Evolutionary conservation across 2,888 invertebrate species (phyloP).

Genomic region (Perdita meconis): DNA sequence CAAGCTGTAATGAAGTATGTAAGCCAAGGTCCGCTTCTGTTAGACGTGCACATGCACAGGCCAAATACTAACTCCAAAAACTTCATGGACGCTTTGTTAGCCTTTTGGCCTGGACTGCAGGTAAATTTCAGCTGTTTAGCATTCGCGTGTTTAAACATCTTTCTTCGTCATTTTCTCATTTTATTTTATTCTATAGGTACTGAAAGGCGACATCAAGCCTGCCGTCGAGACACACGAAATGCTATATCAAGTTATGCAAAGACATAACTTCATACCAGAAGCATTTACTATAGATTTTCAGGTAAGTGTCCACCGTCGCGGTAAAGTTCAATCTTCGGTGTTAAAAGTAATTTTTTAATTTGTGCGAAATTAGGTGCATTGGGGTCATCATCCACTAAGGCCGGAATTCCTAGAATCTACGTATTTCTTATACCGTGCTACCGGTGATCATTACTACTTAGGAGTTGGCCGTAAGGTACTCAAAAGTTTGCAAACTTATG

Average conservation of each 20-base stretch:
- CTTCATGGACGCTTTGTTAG: slow-evolving; percentile 98
- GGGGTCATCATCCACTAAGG: slow-evolving; percentile 98
- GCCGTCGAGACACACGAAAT: slow-evolving; percentile 99
- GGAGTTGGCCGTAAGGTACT: slow-evolving; percentile 95
- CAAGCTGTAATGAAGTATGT: slow-evolving; percentile 98
- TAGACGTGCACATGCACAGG: slow-evolving; percentile 98
- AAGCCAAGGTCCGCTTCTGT: slow-evolving; percentile 96
- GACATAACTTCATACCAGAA: slow-evolving; percentile 99
- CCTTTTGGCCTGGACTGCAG: slow-evolving; percentile 99
- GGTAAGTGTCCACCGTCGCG: slow-evolving; percentile 81
- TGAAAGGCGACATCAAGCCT: slow-evolving; percentile 96
- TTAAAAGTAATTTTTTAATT: slow-evolving; percentile 5
- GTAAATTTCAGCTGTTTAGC: slow-evolving; percentile 84
- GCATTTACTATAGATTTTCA: slow-evolving; percentile 99
- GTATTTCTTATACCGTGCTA: slow-evolving; percentile 97
- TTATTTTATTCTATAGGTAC: slow-evolving; percentile 85
- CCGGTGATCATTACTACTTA: slow-evolving; percentile 97
- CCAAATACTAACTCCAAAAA: slow-evolving; percentile 97
- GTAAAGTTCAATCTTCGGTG: slow-evolving; percentile 3
- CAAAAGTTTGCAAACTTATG: slow-evolving; percentile 94
- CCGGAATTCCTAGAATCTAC: slow-evolving; percentile 99
- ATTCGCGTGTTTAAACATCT: slow-evolving; percentile 75
- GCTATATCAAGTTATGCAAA: slow-evolving; percentile 98
- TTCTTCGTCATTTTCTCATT: neutral
- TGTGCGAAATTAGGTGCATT: slow-evolving; percentile 92